Evolutionary conservation across 2,113 vertebrate genomes (phyloP).

Genomic region (Erythrocercus mccallii): DNA sequence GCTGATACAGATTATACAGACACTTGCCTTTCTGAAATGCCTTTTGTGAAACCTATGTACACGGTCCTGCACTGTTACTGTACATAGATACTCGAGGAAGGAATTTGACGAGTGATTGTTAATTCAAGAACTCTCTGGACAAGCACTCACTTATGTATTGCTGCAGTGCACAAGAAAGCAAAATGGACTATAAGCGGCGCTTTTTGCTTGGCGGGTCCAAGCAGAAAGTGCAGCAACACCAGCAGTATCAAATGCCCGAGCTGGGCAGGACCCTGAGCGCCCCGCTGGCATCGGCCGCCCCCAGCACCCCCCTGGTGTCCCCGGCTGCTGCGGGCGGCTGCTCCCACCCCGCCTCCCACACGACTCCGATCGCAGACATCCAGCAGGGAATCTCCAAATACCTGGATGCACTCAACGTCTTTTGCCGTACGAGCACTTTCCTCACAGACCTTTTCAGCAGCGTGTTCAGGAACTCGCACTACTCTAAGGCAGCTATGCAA

Average conservation of each 20-base stretch:
- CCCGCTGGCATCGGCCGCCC: slow-evolving; percentile 80
- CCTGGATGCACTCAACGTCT: slow-evolving; percentile 96
- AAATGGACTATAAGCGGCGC: slow-evolving; percentile 99
- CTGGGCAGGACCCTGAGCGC: slow-evolving; percentile 91
- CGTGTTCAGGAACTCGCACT: slow-evolving; percentile 96
- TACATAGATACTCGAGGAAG: slow-evolving; percentile 71
- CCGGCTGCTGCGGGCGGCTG: slow-evolving; percentile 78
- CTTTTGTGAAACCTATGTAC: slow-evolving; percentile 81
- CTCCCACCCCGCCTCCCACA: slow-evolving; percentile 73
- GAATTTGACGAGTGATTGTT: slow-evolving; percentile 61
- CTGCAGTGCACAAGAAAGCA: slow-evolving; percentile 97
- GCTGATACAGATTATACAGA: slow-evolving; percentile 66
- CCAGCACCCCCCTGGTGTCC: slow-evolving; percentile 79
- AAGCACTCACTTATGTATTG: slow-evolving; percentile 92
- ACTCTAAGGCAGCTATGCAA: slow-evolving; percentile 98
- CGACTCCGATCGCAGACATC: slow-evolving; percentile 94
- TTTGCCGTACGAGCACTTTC: slow-evolving; percentile 96
- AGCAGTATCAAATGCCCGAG: slow-evolving; percentile 95
- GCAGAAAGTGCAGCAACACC: slow-evolving; percentile 99
- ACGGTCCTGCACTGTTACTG: slow-evolving; percentile 77
- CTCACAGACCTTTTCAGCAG: slow-evolving; percentile 97
- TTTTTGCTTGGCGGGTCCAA: slow-evolving; percentile 99
- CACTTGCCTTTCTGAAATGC: slow-evolving; percentile 83
- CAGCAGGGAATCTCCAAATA: slow-evolving; percentile 99
- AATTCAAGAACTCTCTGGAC: slow-evolving; percentile 13